phyloP scores from a whole-genome alignment of 2,113 vertebrate genomes.

The Lagenorhynchus albirostris region DNA sequence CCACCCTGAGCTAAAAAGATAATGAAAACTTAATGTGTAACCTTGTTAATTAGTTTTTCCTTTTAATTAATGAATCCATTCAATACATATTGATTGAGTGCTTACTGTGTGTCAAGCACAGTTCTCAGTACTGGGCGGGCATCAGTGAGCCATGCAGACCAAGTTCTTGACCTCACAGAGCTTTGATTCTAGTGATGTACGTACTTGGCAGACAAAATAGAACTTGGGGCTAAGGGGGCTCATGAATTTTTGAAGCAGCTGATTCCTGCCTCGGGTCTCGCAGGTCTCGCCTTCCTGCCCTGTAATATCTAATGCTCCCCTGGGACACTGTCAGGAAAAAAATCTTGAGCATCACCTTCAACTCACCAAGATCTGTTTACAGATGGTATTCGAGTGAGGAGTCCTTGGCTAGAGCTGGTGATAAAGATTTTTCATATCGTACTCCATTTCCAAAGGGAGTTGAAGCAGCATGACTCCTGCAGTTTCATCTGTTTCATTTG shows the following conservation, averaged over 20 bases:
- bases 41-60: background rate
- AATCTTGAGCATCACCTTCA: background rate
- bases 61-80: background rate
- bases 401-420: background rate
- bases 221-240: background rate
- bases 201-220: background rate
- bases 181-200: background rate
- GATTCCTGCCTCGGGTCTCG: background rate
- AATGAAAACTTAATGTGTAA: background rate
- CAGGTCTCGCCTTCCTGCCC: background rate
- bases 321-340: background rate
- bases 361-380: background rate
- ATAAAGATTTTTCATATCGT: background rate
- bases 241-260: background rate
- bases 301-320: background rate
- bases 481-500: background rate
- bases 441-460: background rate
- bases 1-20: background rate
- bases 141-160: background rate
- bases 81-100: background rate
- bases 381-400: background rate
- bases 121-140: background rate
- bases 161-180: background rate
- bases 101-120: background rate
- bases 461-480: background rate